Percentiles rank a stretch among this genome's conserved stretches.
These are phyloP conservation scores for Akabosia matsudoensis DNA, from an alignment of 1,140 invertebrate genomes.

Conservation along the genomic window DNA sequence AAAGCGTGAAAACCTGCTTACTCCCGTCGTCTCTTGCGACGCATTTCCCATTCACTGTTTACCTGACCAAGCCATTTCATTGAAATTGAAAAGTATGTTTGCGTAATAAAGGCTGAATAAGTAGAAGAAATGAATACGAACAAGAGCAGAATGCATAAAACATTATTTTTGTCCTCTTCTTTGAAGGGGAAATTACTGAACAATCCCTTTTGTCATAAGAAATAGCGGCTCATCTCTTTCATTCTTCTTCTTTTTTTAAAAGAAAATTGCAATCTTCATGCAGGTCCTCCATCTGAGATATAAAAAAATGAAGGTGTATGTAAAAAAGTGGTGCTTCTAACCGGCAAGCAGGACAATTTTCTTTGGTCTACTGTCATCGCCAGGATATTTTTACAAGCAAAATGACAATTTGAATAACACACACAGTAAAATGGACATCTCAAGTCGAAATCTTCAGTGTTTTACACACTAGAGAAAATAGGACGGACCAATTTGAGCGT, in stretches of 20 bases:
- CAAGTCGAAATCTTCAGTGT: not conserved
- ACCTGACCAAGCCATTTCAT: not conserved
- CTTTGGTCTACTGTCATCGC: not conserved
- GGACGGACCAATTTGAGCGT: no score
- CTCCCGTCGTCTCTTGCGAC: no score
- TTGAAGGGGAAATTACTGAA: constrained; percentile 12
- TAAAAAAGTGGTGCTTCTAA: not conserved
- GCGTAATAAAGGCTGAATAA: not conserved
- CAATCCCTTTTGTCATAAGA: not conserved
- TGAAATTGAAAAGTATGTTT: not conserved
- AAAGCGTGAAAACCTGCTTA: not conserved
- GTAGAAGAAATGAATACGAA: not conserved
- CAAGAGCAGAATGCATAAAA: constrained; percentile 46
- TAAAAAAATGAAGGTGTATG: not conserved
- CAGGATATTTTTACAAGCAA: not conserved
- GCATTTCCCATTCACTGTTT: no score
- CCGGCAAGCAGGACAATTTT: not conserved
- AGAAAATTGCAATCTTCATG: no score
- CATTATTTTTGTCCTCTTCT: constrained; percentile 46
- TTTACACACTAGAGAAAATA: not conserved
- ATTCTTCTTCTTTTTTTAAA: no score
- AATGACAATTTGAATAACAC: not conserved
- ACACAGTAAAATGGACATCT: not conserved
- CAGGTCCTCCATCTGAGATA: no score
- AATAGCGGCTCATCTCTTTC: not conserved